phyloP scores from a whole-genome alignment of 2,113 vertebrate species.

The Pteronura brasiliensis region DNA sequence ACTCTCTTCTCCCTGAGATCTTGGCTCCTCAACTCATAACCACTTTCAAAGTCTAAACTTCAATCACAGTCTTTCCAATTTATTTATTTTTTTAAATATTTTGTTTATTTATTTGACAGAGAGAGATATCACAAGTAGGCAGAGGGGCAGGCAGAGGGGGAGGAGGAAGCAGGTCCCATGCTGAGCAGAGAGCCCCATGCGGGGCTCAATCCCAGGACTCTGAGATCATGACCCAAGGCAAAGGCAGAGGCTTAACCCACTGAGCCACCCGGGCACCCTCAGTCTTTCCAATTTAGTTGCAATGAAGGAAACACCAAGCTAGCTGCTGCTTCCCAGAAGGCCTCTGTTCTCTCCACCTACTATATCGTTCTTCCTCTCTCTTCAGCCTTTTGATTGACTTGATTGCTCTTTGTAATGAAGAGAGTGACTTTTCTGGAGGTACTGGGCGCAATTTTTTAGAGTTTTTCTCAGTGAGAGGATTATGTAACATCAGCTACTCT shows the following conservation, averaged over 20 bases:
- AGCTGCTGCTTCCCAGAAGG: background rate
- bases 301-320: background rate
- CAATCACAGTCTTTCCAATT: background rate
- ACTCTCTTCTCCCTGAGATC: background rate
- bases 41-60: background rate
- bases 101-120: too few relatives aligned
- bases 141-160: too few relatives aligned
- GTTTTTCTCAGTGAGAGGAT: background rate
- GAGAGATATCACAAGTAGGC: too few relatives aligned
- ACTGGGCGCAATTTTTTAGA: background rate
- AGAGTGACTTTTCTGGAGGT: background rate
- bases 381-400: background rate
- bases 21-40: background rate
- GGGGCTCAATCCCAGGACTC: too few relatives aligned
- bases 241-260: too few relatives aligned
- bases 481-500: background rate
- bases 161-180: too few relatives aligned
- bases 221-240: too few relatives aligned
- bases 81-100: background rate
- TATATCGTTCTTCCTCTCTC: background rate
- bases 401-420: background rate
- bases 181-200: too few relatives aligned
- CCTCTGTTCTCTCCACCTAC: background rate
- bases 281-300: background rate
- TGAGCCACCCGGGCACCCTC: too few relatives aligned